These are phyloP conservation scores for Argyrosomus japonicus DNA, from an alignment of 2,113 vertebrate species.

Conservation along the genomic window DNA sequence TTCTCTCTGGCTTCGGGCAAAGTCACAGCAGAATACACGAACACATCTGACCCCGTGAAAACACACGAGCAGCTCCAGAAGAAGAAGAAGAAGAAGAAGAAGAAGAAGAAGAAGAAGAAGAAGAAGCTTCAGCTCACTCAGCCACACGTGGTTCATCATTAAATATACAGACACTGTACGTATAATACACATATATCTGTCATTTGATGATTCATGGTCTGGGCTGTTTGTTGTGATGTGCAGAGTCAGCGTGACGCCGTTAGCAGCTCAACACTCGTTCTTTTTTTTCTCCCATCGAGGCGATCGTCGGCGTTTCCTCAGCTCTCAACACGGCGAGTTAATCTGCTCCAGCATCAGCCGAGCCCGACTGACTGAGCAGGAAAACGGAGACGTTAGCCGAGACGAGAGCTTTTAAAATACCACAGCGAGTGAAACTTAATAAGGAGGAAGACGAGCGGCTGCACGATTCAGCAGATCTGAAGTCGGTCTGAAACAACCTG, in stretches of 20 bases:
- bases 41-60: too few species aligned
- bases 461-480: too few species aligned
- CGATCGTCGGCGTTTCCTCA: not conserved
- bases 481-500: too few species aligned
- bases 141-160: too few species aligned
- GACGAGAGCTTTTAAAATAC: not conserved
- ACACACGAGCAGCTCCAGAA: too few species aligned
- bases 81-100: too few species aligned
- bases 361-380: not conserved
- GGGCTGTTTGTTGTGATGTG: conserved; percentile 8
- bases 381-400: not conserved
- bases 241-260: conserved; percentile 17
- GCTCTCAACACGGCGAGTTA: not conserved
- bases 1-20: too few species aligned
- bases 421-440: too few species aligned
- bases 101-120: too few species aligned
- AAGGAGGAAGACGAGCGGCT: not conserved
- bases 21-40: not conserved
- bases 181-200: too few species aligned
- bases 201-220: conserved; percentile 15
- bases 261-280: conserved; percentile 16
- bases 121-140: too few species aligned
- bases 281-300: not conserved
- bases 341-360: not conserved
- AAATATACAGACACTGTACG: too few species aligned